These are phyloP conservation scores for Hemicrepidius hirtus DNA, from an alignment of 2,888 invertebrate genomes.

Conservation along the genomic window DNA sequence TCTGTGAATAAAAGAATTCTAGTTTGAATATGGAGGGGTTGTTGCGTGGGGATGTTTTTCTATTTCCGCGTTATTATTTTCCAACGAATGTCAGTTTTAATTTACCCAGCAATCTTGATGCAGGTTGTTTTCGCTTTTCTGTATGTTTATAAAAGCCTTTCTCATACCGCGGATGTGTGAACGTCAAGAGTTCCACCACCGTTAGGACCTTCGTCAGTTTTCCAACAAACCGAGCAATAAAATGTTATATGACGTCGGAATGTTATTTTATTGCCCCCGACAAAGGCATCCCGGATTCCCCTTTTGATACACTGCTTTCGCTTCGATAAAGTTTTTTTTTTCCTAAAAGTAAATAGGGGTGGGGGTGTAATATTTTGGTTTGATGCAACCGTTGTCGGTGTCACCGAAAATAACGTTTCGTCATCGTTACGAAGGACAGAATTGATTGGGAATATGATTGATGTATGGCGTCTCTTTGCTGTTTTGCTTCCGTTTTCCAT, in stretches of 20 bases:
- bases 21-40: too few species aligned
- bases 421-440: constrained; percentile 37
- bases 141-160: constrained; percentile 14
- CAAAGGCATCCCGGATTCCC: constrained; percentile 29
- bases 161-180: neutral
- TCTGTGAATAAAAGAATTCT: too few species aligned
- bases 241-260: constrained; percentile 53
- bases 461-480: constrained; percentile 27
- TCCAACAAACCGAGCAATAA: constrained; percentile 54
- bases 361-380: too few species aligned
- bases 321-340: neutral
- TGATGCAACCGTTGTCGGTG: constrained; percentile 25
- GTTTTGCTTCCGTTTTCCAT: constrained; percentile 28
- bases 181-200: constrained; percentile 4
- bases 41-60: too few species aligned
- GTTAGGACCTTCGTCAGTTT: constrained; percentile 41
- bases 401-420: constrained; percentile 40
- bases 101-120: neutral
- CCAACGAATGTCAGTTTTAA: neutral
- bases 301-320: constrained; percentile 27
- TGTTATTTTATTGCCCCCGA: constrained; percentile 44
- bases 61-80: neutral
- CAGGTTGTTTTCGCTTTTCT: neutral
- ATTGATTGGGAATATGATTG: constrained; percentile 45
- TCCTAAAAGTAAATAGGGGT: too few species aligned